Evolutionary conservation across 2,797 vertebrate genomes (phyloP), one percentile per base, ranked within the genome.

Genomic region (Diceros bicornis): DNA sequence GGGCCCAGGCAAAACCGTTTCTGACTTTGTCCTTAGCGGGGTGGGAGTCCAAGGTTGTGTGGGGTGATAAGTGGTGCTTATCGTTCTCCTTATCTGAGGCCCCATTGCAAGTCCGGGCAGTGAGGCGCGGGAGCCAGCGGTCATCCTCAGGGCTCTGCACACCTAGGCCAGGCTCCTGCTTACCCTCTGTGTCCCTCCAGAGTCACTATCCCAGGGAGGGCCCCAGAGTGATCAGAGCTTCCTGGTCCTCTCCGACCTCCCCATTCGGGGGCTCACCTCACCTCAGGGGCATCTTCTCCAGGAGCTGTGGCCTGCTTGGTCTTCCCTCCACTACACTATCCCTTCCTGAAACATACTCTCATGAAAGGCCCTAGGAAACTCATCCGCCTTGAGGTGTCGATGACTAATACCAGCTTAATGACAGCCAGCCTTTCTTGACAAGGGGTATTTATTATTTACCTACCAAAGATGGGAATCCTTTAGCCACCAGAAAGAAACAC

Each of bases 11-110:
- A 85, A 72, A 96, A 44, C 34, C n/a, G 10, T 61, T 62, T 84
- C 92, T 84, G 95, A 97, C 97, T 97, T 97, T 97, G 96, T 96
- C 89, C 97, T 86, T 12, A 84, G 78, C 72, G 82, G 25, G 85
- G 79, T 92, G 89, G 94, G 96, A 97, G 96, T 94, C 97, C 96
- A 97, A 96, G 93, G 84, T 34, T 92, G 83, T 52, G 18, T 52
- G 79, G 61, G 21, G 32, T 92, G 93, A 97, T 97, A 97, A 97
- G 34, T 77, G 34, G 72, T n/a, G 2, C 41, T 96, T 75, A 88
- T 74, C 85, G 0, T 32, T 16, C 29, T 85, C 90, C 89, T 97
- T 97, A 96, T 97, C 97, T 79, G 95, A 88, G 97, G 98, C 96
- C 94, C n/a, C 5, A 3, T 1, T 82, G 55, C 50, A 12, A 64